Base-by-base conservation (phyloP, 2,113 vertebrate genomes). In the Malurus cyaneus region DNA sequence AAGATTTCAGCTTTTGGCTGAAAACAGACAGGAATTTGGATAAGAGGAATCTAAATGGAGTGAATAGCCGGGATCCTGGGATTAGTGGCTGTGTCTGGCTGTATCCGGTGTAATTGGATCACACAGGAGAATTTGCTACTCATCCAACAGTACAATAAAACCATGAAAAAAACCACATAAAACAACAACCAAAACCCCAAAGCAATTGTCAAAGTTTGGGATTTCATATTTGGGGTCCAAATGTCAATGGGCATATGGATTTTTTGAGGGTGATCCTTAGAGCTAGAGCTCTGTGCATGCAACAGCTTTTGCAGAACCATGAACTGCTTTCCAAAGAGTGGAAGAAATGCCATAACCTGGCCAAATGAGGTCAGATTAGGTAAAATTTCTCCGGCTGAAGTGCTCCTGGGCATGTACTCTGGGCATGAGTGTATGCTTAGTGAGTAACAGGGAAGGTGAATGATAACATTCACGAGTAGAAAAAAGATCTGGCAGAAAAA, bases 221-320 rank as follows among this genome's bases (percentile, higher is more conserved):
- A 74, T 54, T 60, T 74, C 71, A 16, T 69, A 77, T 72, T 77
- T 73, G 64, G 26, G 19, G 13, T 21, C 18, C 53, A 84, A 59
- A 89, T 41, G 5, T 36, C 49, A 42, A 36, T 32, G 19, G 1
- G 1, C 14, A 8, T 49, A 8, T 28, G 56, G 44, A 19, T 77
- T 87, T 73, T 86, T 29, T 60, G 49, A 71, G 80, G 44, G 44
- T 36, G 41, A 53, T 76, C 49, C 23, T 49, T 72, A 39, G 42
- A 47, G 53, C 8, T 72, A 39, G 42, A 47, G 53, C 8, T 80
- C 0, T 0, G 6, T 25, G 17, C 17, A 31, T 46, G 7, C 28
- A 74, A 25, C 18, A 49, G 24, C 50, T 60, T 64, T 91, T 95
- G 17, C 28, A 79, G 61, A 83, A 67, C 60, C 47, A 44, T 41